A percentile compares a stretch with the other conserved stretches of the same genome.
phyloP scores from a whole-genome alignment of 92 coral and sea anemone genomes.

The Galaxea fascicularis region DNA sequence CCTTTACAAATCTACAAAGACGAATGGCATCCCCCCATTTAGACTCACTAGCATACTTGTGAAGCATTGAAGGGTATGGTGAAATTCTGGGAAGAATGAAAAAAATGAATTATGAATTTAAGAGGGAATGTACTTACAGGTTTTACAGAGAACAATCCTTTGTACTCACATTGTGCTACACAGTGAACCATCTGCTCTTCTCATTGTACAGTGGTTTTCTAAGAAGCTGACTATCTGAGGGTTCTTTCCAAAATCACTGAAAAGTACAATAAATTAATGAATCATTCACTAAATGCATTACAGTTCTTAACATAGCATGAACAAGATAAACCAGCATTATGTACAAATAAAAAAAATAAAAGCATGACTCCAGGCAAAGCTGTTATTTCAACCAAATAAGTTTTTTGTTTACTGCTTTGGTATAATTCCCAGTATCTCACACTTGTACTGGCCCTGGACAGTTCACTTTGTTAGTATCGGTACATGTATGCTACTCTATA shows the following conservation, averaged over 20 bases:
- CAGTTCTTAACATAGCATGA: too few species aligned
- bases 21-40: constrained; percentile 98
- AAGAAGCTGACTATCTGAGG: constrained; percentile 94
- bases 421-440: too few species aligned
- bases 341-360: too few species aligned
- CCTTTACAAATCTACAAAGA: constrained; percentile 98
- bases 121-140: neutral
- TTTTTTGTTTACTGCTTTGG: too few species aligned
- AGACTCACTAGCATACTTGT: constrained; percentile 91
- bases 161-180: constrained; percentile 95
- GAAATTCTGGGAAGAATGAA: constrained; percentile 71
- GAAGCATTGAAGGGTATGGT: constrained; percentile 97
- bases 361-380: too few species aligned
- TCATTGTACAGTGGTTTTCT: constrained; percentile 96
- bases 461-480: too few species aligned
- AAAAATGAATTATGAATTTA: neutral
- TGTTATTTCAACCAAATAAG: too few species aligned
- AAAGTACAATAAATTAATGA: neutral
- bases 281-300: neutral
- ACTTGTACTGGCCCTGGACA: too few species aligned
- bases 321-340: too few species aligned
- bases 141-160: neutral
- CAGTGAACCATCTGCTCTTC: constrained; percentile 96
- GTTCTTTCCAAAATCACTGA: constrained; percentile 96
- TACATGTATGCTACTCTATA: too few species aligned